Conservation (phyloP, 2,113 vertebrate species). For the Pteronura brasiliensis region DNA sequence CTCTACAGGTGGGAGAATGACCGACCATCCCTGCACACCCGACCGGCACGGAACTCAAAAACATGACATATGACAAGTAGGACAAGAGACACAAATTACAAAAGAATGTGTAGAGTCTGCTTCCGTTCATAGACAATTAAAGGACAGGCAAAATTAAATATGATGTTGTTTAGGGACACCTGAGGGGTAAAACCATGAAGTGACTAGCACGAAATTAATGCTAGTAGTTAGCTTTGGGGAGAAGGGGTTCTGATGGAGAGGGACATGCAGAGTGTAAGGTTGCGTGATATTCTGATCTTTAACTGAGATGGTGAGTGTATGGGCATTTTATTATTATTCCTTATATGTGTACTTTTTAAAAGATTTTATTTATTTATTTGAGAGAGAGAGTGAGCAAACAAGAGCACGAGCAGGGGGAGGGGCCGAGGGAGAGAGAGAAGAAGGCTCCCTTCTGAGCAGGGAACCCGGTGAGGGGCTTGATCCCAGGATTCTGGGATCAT, state of each 20-base stretch:
- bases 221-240: background rate
- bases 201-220: background rate
- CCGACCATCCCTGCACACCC: rapidly evolving
- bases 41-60: background rate
- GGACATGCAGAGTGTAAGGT: background rate
- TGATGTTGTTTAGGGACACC: background rate
- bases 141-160: background rate
- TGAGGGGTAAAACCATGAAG: background rate
- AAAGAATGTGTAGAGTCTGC: background rate
- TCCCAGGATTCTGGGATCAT: no score
- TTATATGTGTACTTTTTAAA: background rate
- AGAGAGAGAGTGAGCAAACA: no score
- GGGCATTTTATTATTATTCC: background rate
- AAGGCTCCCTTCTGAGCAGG: no score
- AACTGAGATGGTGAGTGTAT: background rate
- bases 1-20: rapidly evolving
- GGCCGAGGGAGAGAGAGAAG: no score
- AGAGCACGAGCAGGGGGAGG: no score
- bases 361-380: no score
- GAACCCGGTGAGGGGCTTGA: no score
- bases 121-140: background rate
- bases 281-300: background rate
- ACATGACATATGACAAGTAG: rapidly evolving
- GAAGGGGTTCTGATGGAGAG: background rate
- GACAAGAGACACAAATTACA: background rate